Evolutionary conservation across 2,797 vertebrate species (phyloP).

Genomic region (Chloroceryle inda): DNA sequence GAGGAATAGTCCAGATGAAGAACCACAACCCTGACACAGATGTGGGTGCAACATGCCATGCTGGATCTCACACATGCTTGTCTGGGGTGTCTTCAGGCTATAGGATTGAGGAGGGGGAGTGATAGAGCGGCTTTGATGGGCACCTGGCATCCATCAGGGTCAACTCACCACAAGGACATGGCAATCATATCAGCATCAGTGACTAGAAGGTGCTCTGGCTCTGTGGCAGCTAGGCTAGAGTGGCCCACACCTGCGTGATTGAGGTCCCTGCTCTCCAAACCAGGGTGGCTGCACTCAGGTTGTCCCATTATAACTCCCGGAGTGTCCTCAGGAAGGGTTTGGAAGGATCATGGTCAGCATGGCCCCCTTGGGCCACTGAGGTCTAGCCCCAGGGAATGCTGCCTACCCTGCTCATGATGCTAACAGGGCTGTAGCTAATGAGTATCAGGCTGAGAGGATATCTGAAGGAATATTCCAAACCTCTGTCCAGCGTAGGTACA

Average conservation of each 20-base stretch:
- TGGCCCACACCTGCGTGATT: neutral
- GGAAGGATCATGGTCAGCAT: neutral
- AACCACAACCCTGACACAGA: neutral
- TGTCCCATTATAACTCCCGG: neutral
- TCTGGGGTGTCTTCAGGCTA: neutral
- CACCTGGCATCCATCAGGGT: neutral
- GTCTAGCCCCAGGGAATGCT: rapidly evolving
- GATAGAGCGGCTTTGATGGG: neutral
- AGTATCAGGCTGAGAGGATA: neutral
- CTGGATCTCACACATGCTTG: neutral
- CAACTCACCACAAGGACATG: neutral
- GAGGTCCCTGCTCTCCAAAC: neutral
- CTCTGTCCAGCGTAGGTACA: neutral
- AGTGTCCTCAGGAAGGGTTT: neutral
- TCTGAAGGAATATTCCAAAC: neutral
- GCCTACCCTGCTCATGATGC: rapidly evolving
- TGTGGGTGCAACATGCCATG: neutral
- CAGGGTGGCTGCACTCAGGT: neutral
- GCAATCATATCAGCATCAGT: neutral
- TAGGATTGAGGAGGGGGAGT: neutral
- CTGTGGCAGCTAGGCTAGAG: neutral
- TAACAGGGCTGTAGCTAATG: neutral
- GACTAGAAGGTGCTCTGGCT: neutral
- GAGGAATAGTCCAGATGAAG: neutral
- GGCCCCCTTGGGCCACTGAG: neutral